Evolutionary conservation across 2,888 invertebrate genomes (phyloP), one percentile per base, ranked within the genome.

Genomic region (Lasius fuliginosus): DNA sequence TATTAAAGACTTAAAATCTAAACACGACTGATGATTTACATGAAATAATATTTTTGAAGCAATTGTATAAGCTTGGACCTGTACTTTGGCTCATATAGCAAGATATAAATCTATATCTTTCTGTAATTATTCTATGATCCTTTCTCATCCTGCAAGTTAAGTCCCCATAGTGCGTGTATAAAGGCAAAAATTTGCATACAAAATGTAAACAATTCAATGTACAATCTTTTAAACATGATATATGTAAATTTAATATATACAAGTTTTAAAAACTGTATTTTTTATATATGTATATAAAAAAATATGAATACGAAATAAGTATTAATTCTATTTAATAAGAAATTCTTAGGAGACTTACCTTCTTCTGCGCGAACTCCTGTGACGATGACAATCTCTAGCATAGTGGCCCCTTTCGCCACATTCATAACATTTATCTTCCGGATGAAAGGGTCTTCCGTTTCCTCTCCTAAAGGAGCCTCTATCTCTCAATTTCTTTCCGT

Each of bases 341-440:
- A 49, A 18, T 33, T 65, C 74, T 1, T 23, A 77, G 49, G 18
- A 85, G 60, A 68, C 91, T 87, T 88, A 93, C 91, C 92, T 92
- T 83, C 95, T 94, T 83, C 95, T 94, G 83, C 96, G 95, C 85
- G 96, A 95, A 87, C 95, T 94, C 89, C 96, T 95, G 92, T 97
- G 97, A 87, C 97, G 96, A 83, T 97, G 96, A 95, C 99, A 99
- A 94, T 99, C 98, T 90, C 99, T 96, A 75, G 99, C 99, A 95
- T 98, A 99, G 95, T 99, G 99, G 11, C 99, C 99, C 87, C 98
- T 96, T 92, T 98, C 98, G 56, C 99, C 99, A 95, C 99, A 99
- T 94, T 99, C 98, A 94, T 99, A 99, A 95, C 99, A 99, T 86
- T 98, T 97, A 95, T 99, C 99, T 92, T 98, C 98, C 12, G 98